Base-by-base conservation (phyloP, 2,113 vertebrate genomes). In the Nothoprocta pentlandii region DNA sequence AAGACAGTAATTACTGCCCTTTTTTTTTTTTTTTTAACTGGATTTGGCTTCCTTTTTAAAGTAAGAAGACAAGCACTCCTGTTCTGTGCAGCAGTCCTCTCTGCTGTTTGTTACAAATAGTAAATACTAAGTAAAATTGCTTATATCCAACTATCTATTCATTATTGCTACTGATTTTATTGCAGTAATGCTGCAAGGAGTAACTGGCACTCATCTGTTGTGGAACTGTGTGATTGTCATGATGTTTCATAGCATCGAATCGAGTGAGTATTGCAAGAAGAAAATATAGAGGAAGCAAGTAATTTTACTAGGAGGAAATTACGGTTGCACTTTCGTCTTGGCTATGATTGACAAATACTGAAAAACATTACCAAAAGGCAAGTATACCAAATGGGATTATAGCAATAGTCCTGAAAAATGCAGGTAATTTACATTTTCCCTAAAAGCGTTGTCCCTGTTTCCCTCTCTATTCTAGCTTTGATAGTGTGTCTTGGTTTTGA, bases 261-360 rank as follows among this genome's bases (percentile, higher is more conserved):
- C 87, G 53, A 5, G 96, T 97, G 92, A 97, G 96, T 97, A 95
- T 74, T 88, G 44, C 49, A 46, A 68, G 68, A 53, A 30, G 13
- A 62, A 70, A 30, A 5, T 9, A 8, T 22, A 59, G 20, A 53
- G 39, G 30, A 1, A 64, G 23, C 44, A 28, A 87, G 21, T n/a
- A 13, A 16, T 41, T 81, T 17, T 53, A 41, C 32, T 58, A 42
- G 30, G 46, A 61, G 70, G 22, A 75, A 44, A 15, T 25, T 47
- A 39, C 68, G 20, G 59, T 78, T 46, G 49, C 26, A 30, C 1
- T 53, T 53, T 64, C 34, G 6, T 80, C 63, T 69, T 30, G 25
- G 25, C 32, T 85, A 44, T 82, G 6, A 44, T 21, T 49, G 58
- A 73, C 41, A 92, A 92, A 39, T 30, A 66, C 3, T 74, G 44